These are phyloP conservation scores for Heliothis subflexa DNA, from an alignment of 1,140 invertebrate genomes.

Conservation along the genomic window DNA sequence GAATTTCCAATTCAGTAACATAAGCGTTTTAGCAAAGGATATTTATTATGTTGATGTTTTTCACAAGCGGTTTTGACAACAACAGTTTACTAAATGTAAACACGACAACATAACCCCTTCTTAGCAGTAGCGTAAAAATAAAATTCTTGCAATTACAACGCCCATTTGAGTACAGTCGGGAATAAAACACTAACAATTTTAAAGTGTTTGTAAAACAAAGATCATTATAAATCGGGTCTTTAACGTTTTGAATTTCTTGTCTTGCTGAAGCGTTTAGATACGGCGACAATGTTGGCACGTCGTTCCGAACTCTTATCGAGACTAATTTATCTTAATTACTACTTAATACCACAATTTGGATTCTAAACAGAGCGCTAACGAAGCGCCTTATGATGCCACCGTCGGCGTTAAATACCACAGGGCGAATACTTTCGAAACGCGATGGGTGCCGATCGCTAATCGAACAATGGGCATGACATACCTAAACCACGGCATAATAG, in stretches of 20 bases:
- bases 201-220: conserved; percentile 2
- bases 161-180: neutral
- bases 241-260: conserved; percentile 28
- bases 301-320: conserved; percentile 75
- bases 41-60: conserved; percentile 7
- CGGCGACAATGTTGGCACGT: conserved; percentile 72
- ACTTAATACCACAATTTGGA: conserved; percentile 80
- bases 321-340: conserved; percentile 84
- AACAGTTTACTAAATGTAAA: neutral
- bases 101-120: too few species aligned
- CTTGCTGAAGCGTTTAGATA: conserved; percentile 46
- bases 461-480: conserved; percentile 77
- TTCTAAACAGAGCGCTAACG: conserved; percentile 70
- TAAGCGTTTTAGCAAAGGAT: neutral
- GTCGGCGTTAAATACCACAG: conserved; percentile 78
- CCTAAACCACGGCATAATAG: conserved; percentile 57
- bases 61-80: neutral
- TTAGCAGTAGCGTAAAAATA: too few species aligned
- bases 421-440: conserved; percentile 69
- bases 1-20: conserved; percentile 19
- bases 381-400: conserved; percentile 79
- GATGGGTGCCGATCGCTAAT: conserved; percentile 69
- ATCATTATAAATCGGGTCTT: conserved; percentile 31
- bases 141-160: neutral
- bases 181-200: neutral